Evolutionary conservation across 1,140 invertebrate species (phyloP).

Genomic region (Caenorhabditis elegans): DNA sequence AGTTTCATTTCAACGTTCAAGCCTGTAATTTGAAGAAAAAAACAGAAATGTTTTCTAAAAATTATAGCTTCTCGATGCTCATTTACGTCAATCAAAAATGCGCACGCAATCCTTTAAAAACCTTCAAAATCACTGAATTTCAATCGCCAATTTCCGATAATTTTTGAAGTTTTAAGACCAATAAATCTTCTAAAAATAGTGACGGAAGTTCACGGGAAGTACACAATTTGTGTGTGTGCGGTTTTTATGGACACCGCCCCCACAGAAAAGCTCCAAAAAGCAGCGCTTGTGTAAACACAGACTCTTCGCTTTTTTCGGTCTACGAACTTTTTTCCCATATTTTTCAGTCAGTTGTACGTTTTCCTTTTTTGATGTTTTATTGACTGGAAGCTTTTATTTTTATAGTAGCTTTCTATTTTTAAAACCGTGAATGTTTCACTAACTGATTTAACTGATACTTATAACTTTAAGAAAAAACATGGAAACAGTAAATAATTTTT

Average conservation of each 20-base stretch:
- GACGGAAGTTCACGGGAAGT: constrained; percentile 7
- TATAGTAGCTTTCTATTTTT: too few species aligned
- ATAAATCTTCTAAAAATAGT: constrained; percentile 9
- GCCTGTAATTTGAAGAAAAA: constrained; percentile 5
- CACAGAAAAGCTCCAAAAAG: constrained; percentile 9
- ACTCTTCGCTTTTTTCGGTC: neutral
- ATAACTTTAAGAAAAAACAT: too few species aligned
- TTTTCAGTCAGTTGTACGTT: neutral
- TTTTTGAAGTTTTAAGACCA: too few species aligned
- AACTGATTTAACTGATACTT: too few species aligned
- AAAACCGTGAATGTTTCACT: too few species aligned
- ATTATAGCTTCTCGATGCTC: constrained; percentile 12
- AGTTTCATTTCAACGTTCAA: neutral
- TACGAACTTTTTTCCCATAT: neutral
- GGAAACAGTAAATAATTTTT: too few species aligned
- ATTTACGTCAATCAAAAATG: constrained; percentile 11
- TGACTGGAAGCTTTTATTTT: neutral
- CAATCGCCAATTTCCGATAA: neutral
- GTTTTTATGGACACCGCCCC: neutral
- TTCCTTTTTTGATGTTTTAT: neutral
- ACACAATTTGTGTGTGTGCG: neutral
- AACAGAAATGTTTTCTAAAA: neutral
- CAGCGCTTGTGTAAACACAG: constrained; percentile 7
- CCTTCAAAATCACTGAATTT: neutral
- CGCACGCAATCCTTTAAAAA: too few species aligned